Evolutionary conservation across 2,888 invertebrate genomes (phyloP).

Genomic region (Neoascia interrupta): DNA sequence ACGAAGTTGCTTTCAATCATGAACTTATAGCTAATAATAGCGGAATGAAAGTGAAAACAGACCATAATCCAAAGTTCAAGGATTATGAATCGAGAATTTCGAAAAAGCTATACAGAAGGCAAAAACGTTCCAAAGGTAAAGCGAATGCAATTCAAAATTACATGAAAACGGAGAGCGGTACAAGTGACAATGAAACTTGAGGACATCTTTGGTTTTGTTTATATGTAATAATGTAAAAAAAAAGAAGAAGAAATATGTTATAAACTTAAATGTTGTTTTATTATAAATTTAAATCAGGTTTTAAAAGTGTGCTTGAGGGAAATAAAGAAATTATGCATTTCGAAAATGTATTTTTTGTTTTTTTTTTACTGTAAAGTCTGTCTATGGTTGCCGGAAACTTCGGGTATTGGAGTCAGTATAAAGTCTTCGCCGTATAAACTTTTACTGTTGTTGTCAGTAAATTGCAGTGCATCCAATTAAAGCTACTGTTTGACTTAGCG

Average conservation of each 20-base stretch:
- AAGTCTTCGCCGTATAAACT: too few relatives aligned
- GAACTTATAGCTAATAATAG: background rate
- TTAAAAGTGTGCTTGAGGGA: constrained; percentile 60
- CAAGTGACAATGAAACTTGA: constrained; percentile 60
- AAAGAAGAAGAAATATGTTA: constrained; percentile 30
- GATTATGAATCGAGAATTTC: constrained; percentile 44
- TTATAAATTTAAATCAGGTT: constrained; percentile 54
- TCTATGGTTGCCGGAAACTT: too few relatives aligned
- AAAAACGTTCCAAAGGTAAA: constrained; percentile 55
- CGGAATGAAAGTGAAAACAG: constrained; percentile 12
- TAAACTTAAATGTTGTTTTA: constrained; percentile 54
- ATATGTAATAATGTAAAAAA: constrained; percentile 61
- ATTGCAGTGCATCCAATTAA: too few relatives aligned
- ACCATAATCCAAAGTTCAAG: constrained; percentile 33
- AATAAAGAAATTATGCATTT: constrained; percentile 64
- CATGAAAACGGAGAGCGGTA: constrained; percentile 52
- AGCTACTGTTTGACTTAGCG: too few relatives aligned
- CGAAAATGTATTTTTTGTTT: too few relatives aligned
- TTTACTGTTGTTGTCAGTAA: too few relatives aligned
- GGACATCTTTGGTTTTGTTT: constrained; percentile 39
- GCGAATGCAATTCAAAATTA: constrained; percentile 50
- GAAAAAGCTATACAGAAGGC: constrained; percentile 49
- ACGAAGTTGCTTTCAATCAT: constrained; percentile 16
- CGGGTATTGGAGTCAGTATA: too few relatives aligned
- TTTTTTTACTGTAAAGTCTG: too few relatives aligned